Base-by-base conservation (phyloP, 2,797 vertebrate genomes). In the Lacerta viridis region DNA sequence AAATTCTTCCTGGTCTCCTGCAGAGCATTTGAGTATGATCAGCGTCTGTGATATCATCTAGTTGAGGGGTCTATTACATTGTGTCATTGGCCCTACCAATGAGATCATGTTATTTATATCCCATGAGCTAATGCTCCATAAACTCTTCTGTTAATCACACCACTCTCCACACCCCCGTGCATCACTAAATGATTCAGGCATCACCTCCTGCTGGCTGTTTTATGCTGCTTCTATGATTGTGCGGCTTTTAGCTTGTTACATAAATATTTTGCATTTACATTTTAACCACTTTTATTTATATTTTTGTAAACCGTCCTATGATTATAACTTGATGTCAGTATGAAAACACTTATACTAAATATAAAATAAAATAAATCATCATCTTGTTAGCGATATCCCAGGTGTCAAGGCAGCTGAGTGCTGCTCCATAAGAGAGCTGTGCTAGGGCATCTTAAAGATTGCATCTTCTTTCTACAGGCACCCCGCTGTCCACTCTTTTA, bases 391-490 rank as follows among this genome's bases (percentile, higher is more conserved):
- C 27, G 4, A 64, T 91, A 89, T 92, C 29, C 18, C 84, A 83
- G 77, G 55, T 78, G 50, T 76, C 69, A 86, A 33, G 75, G 36
- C 23, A 74, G 23, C 25, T 43, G 27, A 88, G 36, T 43, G 80
- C 5, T 69, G 80, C 84, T 78, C 3, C 0, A 17, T 94, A 94
- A 95, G 90, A 91, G 84, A 90, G 71, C 88, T 90, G 72, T 90
- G 89, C 72, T 91, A 39, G 91, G 92, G 83, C 90, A 92, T 69
- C 59, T 90, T 91, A 88, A 92, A 93, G 92, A 92, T 93, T 92
- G 88, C 90, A 87, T 91, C 93, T 92, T 83, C 68, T 92, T 95
- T 92, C 80, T 83, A 90, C 87, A 64, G 81, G 71, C 90, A 91
- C 61, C 89, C 11, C n/a, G 74, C 23, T 88, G 83, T 90, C 83